phyloP scores from a whole-genome alignment of 2,113 vertebrate species.

The Mystacornis crossleyi region DNA sequence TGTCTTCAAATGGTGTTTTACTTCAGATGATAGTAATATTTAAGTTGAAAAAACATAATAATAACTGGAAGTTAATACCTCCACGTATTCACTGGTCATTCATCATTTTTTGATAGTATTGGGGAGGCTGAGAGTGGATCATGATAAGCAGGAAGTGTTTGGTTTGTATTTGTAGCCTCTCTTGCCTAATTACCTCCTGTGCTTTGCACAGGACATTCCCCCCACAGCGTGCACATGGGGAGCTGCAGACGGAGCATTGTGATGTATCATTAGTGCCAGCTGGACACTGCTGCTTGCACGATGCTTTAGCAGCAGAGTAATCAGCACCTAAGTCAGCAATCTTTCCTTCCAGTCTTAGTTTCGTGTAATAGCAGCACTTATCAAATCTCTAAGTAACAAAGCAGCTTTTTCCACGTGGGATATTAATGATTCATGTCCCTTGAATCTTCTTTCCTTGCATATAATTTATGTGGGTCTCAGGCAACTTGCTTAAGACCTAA shows the following conservation, averaged over 20 bases:
- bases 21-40: neutral
- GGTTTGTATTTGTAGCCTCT: neutral
- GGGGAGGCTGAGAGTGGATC: neutral
- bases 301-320: neutral
- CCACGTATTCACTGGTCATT: neutral
- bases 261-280: neutral
- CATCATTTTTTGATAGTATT: neutral
- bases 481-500: neutral
- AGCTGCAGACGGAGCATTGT: neutral
- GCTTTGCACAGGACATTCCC: neutral
- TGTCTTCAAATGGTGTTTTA: neutral
- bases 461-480: neutral
- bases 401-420: neutral
- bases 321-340: neutral
- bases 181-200: neutral
- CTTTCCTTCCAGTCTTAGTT: neutral
- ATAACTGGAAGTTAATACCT: neutral
- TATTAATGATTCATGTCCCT: neutral
- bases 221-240: rapidly evolving
- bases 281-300: neutral
- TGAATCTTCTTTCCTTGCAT: neutral
- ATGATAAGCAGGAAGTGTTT: neutral
- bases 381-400: neutral
- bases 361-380: neutral
- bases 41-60: neutral